These are phyloP conservation scores for Parapristionchus giblindavisi DNA, from an alignment of 2,888 invertebrate species.

Conservation along the genomic window DNA sequence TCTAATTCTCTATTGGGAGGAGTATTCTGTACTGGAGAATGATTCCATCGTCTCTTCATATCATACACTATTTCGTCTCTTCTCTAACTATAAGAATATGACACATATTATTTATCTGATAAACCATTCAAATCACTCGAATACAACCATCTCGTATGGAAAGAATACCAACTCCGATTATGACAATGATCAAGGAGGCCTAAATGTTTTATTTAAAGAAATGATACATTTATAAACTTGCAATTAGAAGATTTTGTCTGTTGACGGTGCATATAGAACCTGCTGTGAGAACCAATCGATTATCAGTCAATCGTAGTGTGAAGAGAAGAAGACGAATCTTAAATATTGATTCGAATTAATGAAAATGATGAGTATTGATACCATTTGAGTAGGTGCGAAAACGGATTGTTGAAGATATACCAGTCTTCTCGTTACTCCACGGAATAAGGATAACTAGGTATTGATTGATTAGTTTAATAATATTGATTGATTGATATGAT, in stretches of 20 bases:
- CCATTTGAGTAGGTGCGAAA: constrained; percentile 34
- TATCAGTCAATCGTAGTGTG: constrained; percentile 29
- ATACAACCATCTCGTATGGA: constrained; percentile 27
- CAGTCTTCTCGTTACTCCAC: constrained; percentile 12
- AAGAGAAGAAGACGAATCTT: constrained; percentile 34
- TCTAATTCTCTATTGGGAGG: background rate
- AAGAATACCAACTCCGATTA: background rate
- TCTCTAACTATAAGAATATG: background rate
- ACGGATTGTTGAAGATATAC: constrained; percentile 30
- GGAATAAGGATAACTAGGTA: constrained; percentile 5
- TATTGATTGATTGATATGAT: background rate
- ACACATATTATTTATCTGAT: background rate
- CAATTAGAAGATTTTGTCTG: constrained; percentile 30
- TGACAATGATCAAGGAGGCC: constrained; percentile 2
- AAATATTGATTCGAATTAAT: constrained; percentile 4
- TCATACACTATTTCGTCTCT: too few relatives aligned
- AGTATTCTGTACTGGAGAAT: background rate
- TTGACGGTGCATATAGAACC: constrained; percentile 23
- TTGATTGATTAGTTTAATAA: background rate
- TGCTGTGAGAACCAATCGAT: constrained; percentile 20
- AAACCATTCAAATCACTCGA: constrained; percentile 16
- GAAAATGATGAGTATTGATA: background rate
- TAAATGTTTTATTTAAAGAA: background rate
- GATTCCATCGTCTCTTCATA: background rate
- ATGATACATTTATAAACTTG: background rate